Percentiles rank a stretch among this genome's conserved stretches.
phyloP scores from a whole-genome alignment of 2,113 vertebrate genomes.

The Rhinolophus ferrumequinum region DNA sequence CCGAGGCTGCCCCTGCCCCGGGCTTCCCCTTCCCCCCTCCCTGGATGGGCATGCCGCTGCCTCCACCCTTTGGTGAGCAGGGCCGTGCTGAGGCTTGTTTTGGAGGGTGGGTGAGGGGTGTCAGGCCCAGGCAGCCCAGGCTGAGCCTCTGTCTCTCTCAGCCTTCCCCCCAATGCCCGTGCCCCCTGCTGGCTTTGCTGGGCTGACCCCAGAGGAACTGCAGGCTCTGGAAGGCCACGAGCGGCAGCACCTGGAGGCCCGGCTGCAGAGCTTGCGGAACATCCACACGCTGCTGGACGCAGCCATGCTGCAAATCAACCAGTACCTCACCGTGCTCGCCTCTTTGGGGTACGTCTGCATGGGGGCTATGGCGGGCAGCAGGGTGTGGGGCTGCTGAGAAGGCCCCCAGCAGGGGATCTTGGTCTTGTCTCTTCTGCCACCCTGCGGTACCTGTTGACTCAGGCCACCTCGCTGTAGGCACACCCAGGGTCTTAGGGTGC shows the following conservation, averaged over 20 bases:
- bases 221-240: conserved; percentile 94
- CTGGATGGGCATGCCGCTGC: conserved; percentile 94
- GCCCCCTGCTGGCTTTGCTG: conserved; percentile 92
- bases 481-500: neutral
- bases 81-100: neutral
- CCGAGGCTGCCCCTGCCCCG: conserved; percentile 77
- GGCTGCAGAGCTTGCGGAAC: conserved; percentile 96
- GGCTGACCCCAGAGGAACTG: conserved; percentile 93
- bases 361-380: rapidly evolving
- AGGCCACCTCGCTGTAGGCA: neutral
- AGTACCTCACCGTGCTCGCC: conserved; percentile 94
- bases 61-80: conserved; percentile 92
- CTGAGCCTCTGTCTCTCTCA: conserved; percentile 60
- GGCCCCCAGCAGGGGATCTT: neutral
- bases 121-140: neutral
- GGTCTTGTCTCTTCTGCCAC: neutral
- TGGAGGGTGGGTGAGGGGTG: neutral
- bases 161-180: conserved; percentile 94
- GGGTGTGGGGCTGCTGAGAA: neutral
- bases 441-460: neutral
- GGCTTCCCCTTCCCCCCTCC: conserved; percentile 94
- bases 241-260: conserved; percentile 92
- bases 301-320: conserved; percentile 97
- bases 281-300: conserved; percentile 96
- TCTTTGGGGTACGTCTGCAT: conserved; percentile 85